Percentiles rank a stretch among this genome's conserved stretches.
These are phyloP conservation scores for Catharus fuscescens DNA, from an alignment of 2,113 vertebrate genomes.

Conservation along the genomic window DNA sequence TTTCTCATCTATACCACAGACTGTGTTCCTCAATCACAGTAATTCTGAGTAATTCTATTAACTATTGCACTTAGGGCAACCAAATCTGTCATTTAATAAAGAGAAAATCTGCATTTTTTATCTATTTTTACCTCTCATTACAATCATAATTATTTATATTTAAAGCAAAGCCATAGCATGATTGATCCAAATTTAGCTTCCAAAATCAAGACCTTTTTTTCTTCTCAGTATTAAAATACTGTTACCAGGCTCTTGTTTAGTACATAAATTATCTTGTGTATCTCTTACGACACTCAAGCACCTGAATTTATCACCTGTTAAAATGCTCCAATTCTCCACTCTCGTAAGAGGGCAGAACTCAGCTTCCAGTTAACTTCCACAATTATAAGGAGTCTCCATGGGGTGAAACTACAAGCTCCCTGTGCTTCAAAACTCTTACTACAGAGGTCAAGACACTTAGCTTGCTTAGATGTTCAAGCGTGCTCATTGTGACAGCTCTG, in stretches of 20 bases:
- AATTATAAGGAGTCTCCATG: background rate
- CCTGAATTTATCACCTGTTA: background rate
- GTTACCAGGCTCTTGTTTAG: background rate
- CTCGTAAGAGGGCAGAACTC: rapidly evolving
- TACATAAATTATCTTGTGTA: background rate
- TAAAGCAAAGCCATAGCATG: background rate
- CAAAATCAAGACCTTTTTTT: background rate
- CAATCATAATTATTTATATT: background rate
- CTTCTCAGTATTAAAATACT: background rate
- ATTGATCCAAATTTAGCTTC: background rate
- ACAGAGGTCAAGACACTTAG: background rate
- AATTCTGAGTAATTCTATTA: background rate
- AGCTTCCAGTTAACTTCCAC: background rate
- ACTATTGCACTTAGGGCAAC: background rate
- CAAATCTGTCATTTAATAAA: background rate
- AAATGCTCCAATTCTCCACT: background rate
- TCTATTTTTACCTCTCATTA: background rate
- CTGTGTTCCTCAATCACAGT: background rate
- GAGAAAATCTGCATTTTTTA: background rate
- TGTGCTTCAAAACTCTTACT: background rate
- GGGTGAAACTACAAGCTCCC: background rate
- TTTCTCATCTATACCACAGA: background rate
- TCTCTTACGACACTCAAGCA: background rate
- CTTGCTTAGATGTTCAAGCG: background rate
- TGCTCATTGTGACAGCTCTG: background rate